Conservation (phyloP, 2,797 vertebrate genomes). For the Trematomus bernacchii region DNA sequence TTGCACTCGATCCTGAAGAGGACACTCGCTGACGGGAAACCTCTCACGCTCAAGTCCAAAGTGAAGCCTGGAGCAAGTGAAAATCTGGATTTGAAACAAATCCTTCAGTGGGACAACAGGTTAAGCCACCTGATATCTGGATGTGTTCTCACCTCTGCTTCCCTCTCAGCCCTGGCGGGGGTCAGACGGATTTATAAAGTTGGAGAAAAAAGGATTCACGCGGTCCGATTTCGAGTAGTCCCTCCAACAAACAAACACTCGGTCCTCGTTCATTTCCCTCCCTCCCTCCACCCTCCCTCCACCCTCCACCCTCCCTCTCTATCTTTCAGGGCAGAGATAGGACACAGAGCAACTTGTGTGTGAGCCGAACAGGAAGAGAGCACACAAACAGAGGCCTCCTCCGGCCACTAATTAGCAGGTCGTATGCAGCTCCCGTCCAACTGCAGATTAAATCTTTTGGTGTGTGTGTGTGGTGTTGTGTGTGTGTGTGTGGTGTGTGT, state of each 20-base stretch:
- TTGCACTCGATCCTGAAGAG: slow-evolving; percentile 6
- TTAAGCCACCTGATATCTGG: slow-evolving; percentile 57
- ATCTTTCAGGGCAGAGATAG: slow-evolving; percentile 77
- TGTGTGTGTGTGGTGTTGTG: slow-evolving; percentile 17
- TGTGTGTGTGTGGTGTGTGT: slow-evolving; percentile 10
- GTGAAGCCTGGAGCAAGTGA: slow-evolving; percentile 1
- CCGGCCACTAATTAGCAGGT: slow-evolving; percentile 85
- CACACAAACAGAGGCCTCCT: slow-evolving; percentile 83
- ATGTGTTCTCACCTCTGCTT: slow-evolving; percentile 24
- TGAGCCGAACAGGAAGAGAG: slow-evolving; percentile 82
- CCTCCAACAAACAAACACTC: slow-evolving; percentile 64
- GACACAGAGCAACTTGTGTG: slow-evolving; percentile 85
- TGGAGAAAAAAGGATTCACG: slow-evolving; percentile 27
- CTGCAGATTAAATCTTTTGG: slow-evolving; percentile 63
- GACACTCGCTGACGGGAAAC: slow-evolving; percentile 27
- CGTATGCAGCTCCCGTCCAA: slow-evolving; percentile 67
- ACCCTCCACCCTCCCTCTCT: slow-evolving; percentile 46
- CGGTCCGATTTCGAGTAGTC: slow-evolving; percentile 20
- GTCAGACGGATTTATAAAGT: slow-evolving; percentile 37
- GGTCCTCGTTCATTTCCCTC: slow-evolving; percentile 68
- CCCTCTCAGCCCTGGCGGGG: slow-evolving; percentile 1
- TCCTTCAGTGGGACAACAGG: slow-evolving; percentile 27
- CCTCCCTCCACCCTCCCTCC: too few species aligned
- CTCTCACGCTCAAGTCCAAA: slow-evolving; percentile 8
- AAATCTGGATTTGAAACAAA: slow-evolving; percentile 37